Conservation (phyloP, 2,113 vertebrate species). For the Ceyx margarethae region DNA sequence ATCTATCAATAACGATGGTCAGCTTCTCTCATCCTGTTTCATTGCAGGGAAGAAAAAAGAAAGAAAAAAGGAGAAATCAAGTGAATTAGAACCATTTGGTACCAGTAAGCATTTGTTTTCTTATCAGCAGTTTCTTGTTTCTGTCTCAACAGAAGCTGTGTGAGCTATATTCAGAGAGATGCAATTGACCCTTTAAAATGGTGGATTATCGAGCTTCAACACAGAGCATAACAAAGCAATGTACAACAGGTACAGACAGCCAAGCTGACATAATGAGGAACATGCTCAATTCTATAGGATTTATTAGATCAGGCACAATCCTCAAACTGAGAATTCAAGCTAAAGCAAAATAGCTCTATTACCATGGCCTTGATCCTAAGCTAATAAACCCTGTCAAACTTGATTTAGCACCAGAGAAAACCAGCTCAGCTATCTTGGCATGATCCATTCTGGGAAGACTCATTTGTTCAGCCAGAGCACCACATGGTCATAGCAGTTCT, state of each 20-base stretch:
- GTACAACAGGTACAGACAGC: not conserved
- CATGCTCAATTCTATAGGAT: not conserved
- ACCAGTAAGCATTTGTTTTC: not conserved
- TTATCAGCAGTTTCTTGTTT: not conserved
- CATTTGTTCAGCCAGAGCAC: not conserved
- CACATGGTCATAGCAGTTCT: not conserved
- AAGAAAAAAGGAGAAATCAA: not conserved
- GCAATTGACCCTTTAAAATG: not conserved
- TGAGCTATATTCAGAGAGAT: not conserved
- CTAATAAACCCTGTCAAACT: constrained; percentile 17
- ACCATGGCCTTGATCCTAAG: not conserved
- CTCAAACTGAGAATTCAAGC: not conserved
- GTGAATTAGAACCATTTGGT: not conserved
- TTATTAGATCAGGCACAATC: not conserved
- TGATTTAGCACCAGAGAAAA: not conserved
- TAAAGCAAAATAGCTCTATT: not conserved
- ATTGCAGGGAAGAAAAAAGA: not conserved
- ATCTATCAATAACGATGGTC: not conserved
- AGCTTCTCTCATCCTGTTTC: not conserved
- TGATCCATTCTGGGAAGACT: not conserved
- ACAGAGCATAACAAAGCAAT: not conserved
- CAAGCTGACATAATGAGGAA: not conserved
- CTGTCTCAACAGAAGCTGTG: not conserved
- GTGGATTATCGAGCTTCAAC: not conserved
- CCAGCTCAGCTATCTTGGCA: not conserved